A percentile compares a stretch with the other conserved stretches of the same genome.
These are phyloP conservation scores for Meandrusa payeni DNA, from an alignment of 2,888 invertebrate species.

Conservation along the genomic window DNA sequence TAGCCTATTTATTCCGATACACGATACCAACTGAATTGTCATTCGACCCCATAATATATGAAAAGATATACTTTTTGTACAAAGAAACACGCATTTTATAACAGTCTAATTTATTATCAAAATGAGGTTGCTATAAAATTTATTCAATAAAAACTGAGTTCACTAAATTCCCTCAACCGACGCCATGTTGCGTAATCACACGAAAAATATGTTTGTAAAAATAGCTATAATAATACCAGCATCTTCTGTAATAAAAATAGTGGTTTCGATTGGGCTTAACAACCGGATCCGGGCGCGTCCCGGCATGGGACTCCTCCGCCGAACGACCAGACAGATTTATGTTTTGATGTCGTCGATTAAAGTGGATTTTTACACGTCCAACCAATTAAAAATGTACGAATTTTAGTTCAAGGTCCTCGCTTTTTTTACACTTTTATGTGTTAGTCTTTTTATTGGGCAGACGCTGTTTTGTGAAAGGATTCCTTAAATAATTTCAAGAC, in stretches of 20 bases:
- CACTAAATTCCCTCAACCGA: too few relatives aligned
- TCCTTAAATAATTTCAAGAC: not conserved
- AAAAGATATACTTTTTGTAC: too few relatives aligned
- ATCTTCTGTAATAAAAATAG: slow-evolving; percentile 70
- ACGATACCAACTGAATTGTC: too few relatives aligned
- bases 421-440: slow-evolving; percentile 13
- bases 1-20: too few relatives aligned
- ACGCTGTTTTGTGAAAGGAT: not conserved
- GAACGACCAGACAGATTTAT: slow-evolving; percentile 58
- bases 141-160: too few relatives aligned
- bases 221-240: slow-evolving; percentile 49
- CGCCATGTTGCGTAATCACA: slow-evolving; percentile 15
- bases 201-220: slow-evolving; percentile 34
- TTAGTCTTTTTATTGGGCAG: slow-evolving; percentile 1
- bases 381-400: slow-evolving; percentile 17
- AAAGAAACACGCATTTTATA: too few relatives aligned
- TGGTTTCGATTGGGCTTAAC: slow-evolving; percentile 63
- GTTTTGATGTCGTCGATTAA: slow-evolving; percentile 68
- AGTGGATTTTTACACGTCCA: slow-evolving; percentile 33
- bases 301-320: slow-evolving; percentile 45
- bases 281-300: slow-evolving; percentile 72
- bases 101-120: too few relatives aligned
- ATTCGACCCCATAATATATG: too few relatives aligned
- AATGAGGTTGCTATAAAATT: too few relatives aligned
- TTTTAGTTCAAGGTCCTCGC: slow-evolving; percentile 14